Evolutionary conservation across 2,888 invertebrate species (phyloP).

Genomic region (Prosopocoilus inquinatus): DNA sequence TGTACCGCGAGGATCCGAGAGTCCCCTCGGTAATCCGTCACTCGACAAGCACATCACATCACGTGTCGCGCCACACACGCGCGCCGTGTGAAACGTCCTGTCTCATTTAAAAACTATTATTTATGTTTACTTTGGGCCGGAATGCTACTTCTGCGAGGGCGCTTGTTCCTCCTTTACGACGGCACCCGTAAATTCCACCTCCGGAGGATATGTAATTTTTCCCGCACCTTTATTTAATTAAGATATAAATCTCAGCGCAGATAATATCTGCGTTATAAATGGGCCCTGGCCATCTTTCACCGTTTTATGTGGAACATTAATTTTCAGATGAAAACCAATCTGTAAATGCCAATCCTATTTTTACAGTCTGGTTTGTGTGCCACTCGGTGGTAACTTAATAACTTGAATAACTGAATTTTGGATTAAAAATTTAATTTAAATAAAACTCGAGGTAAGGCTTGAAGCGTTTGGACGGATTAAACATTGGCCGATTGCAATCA

Average conservation of each 20-base stretch:
- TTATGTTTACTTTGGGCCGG: conserved; percentile 44
- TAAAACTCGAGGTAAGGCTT: too few relatives aligned
- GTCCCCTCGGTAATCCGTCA: conserved; percentile 49
- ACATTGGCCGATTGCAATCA: too few relatives aligned
- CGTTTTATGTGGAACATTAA: neutral
- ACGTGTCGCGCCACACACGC: conserved; percentile 51
- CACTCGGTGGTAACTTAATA: too few relatives aligned
- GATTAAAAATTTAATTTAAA: too few relatives aligned
- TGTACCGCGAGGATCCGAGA: conserved; percentile 42
- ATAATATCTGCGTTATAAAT: conserved; percentile 20
- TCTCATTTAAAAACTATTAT: conserved; percentile 58
- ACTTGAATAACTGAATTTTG: too few relatives aligned
- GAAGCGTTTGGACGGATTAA: too few relatives aligned
- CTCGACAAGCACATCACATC: conserved; percentile 49
- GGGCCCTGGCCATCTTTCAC: conserved; percentile 5
- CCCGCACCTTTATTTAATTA: conserved; percentile 13
- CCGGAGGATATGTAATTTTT: neutral
- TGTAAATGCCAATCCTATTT: neutral
- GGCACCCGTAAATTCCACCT: conserved; percentile 16
- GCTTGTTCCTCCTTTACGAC: conserved; percentile 17
- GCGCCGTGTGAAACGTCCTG: conserved; percentile 52
- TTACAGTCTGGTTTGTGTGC: too few relatives aligned
- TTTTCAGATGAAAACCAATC: neutral
- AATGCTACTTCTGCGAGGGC: conserved; percentile 31
- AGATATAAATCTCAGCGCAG: conserved; percentile 22